Conservation (phyloP, 2,797 vertebrate species). For the Tympanoctomys barrerae region DNA sequence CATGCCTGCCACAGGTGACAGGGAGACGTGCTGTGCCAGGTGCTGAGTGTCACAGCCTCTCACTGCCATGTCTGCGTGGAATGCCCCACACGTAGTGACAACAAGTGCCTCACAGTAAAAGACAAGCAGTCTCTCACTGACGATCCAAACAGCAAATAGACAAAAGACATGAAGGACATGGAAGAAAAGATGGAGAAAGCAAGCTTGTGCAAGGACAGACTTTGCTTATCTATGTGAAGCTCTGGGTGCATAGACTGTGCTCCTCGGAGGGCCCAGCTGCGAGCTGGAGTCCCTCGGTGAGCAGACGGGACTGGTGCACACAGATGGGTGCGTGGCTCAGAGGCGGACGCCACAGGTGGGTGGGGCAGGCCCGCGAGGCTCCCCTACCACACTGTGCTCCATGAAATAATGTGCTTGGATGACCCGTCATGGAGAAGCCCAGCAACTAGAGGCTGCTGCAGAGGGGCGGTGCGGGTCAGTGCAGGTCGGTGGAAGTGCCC, state of each 20-base stretch:
- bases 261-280: background rate
- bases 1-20: background rate
- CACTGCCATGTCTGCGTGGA: fast-evolving
- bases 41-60: background rate
- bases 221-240: background rate
- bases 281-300: too few species aligned
- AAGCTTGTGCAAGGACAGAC: background rate
- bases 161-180: background rate
- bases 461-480: too few species aligned
- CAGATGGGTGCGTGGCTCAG: background rate
- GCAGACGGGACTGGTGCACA: background rate
- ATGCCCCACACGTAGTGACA: too few species aligned
- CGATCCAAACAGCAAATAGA: background rate
- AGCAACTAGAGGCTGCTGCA: background rate
- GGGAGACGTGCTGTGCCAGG: too few species aligned
- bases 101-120: background rate
- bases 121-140: background rate
- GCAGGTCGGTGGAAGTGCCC: too few species aligned
- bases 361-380: background rate
- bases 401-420: background rate
- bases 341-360: background rate
- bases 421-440: background rate
- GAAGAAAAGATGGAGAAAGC: background rate
- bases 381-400: background rate
- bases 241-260: background rate